Percentiles rank a stretch among this genome's conserved stretches.
Conservation (phyloP, 2,888 invertebrate genomes). For the Papilio elwesi region DNA sequence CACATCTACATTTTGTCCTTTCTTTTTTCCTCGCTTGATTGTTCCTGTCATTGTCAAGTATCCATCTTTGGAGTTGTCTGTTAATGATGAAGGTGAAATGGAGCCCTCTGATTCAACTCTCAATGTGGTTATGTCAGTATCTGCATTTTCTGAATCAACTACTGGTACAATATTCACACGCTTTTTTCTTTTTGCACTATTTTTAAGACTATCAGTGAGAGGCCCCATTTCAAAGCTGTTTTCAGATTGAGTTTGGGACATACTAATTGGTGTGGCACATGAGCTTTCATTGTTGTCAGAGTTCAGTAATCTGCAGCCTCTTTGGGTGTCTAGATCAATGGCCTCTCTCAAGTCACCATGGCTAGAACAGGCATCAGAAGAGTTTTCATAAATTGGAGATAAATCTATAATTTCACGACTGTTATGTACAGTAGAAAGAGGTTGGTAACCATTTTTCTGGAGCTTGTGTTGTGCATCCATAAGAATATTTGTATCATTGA, state of each 20-base stretch:
- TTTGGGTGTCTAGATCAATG: slow-evolving; percentile 68
- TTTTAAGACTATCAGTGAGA: slow-evolving; percentile 75
- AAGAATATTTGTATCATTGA: slow-evolving; percentile 60
- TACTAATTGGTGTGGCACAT: slow-evolving; percentile 73
- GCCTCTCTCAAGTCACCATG: slow-evolving; percentile 73
- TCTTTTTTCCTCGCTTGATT: slow-evolving; percentile 88
- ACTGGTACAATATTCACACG: slow-evolving; percentile 86
- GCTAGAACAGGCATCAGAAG: slow-evolving; percentile 80
- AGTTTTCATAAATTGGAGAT: slow-evolving; percentile 81
- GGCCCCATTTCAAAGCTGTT: slow-evolving; percentile 79
- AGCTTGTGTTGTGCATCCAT: slow-evolving; percentile 52
- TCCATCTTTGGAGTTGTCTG: slow-evolving; percentile 80
- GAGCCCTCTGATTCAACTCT: slow-evolving; percentile 78
- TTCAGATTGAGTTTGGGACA: slow-evolving; percentile 80
- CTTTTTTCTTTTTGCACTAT: slow-evolving; percentile 83
- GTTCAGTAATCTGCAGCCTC: slow-evolving; percentile 67
- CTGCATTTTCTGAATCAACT: slow-evolving; percentile 70
- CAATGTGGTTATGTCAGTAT: slow-evolving; percentile 72
- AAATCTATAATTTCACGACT: slow-evolving; percentile 78
- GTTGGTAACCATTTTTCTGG: slow-evolving; percentile 75
- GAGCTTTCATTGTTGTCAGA: slow-evolving; percentile 71
- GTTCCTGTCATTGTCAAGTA: slow-evolving; percentile 89
- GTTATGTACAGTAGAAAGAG: slow-evolving; percentile 63
- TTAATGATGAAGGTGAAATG: slow-evolving; percentile 83
- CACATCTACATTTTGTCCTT: slow-evolving; percentile 89